These are phyloP conservation scores for Nesogale talazaci DNA, from an alignment of 2,113 vertebrate genomes.

Conservation along the genomic window DNA sequence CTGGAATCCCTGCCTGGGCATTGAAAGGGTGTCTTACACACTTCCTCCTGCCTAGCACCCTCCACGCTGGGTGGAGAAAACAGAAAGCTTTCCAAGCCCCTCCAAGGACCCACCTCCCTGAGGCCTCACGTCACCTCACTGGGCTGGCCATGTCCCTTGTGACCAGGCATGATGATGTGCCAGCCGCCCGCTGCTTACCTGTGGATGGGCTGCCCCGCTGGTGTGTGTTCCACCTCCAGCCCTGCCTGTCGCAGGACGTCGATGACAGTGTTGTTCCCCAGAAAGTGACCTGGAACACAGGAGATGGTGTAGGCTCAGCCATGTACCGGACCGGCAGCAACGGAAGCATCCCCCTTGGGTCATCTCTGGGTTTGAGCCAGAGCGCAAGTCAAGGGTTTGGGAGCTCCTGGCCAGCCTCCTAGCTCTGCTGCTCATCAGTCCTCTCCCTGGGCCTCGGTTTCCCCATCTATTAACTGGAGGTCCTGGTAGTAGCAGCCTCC, in stretches of 20 bases:
- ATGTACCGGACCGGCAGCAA: neutral
- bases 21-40: neutral
- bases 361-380: neutral
- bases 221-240: conserved; percentile 94
- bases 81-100: neutral
- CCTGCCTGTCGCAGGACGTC: conserved; percentile 96
- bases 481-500: neutral
- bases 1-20: neutral
- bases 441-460: neutral
- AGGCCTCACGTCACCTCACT: neutral
- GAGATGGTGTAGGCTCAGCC: conserved; percentile 26
- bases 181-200: conserved; percentile 86
- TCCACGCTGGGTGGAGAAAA: neutral
- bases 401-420: neutral
- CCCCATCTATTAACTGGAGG: neutral
- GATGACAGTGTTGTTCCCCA: conserved; percentile 98
- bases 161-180: neutral
- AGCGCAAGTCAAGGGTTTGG: neutral
- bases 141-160: rapidly evolving
- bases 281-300: conserved; percentile 94
- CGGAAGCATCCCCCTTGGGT: neutral
- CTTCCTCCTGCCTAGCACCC: neutral
- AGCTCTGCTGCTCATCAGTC: neutral
- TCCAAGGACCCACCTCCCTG: neutral
- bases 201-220: conserved; percentile 89